A percentile compares a stretch with the other conserved stretches of the same genome.
Conservation (phyloP, 2,797 vertebrate species). For the Ceryle rudis region DNA sequence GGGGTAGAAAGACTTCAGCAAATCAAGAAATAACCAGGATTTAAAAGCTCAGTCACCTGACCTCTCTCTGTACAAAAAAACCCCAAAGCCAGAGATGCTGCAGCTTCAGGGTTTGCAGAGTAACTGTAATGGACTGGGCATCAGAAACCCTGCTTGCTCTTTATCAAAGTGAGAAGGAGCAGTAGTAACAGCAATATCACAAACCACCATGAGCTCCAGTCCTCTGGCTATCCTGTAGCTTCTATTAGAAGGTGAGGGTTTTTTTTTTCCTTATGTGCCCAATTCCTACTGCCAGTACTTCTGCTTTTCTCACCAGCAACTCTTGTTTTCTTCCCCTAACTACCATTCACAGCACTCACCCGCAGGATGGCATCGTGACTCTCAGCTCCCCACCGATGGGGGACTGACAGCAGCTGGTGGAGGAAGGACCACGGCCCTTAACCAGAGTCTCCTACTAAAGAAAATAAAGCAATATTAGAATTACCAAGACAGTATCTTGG, state of each 20-base stretch:
- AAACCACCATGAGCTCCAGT: fast-evolving
- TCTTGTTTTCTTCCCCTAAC: background rate
- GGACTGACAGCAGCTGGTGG: background rate
- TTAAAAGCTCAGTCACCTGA: background rate
- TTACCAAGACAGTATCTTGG: background rate
- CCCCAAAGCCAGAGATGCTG: background rate
- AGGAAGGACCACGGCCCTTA: background rate
- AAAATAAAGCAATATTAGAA: background rate
- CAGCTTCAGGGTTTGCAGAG: background rate
- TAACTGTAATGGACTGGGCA: fast-evolving
- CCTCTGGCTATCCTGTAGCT: background rate
- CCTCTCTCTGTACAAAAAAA: background rate
- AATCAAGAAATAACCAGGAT: background rate
- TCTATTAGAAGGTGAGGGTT: background rate
- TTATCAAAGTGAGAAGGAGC: background rate
- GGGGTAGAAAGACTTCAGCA: background rate
- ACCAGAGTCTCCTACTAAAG: background rate
- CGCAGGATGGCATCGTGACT: conserved; percentile 65
- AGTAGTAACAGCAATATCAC: background rate
- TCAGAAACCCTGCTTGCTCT: background rate
- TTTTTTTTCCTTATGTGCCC: background rate
- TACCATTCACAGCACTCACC: conserved; percentile 52
- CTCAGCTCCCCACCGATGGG: background rate
- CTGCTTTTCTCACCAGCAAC: background rate
- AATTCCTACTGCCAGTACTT: background rate